A percentile compares a stretch with the other conserved stretches of the same genome.
phyloP scores from a whole-genome alignment of 2,797 vertebrate species.

The Spinibarbus caldwelli region DNA sequence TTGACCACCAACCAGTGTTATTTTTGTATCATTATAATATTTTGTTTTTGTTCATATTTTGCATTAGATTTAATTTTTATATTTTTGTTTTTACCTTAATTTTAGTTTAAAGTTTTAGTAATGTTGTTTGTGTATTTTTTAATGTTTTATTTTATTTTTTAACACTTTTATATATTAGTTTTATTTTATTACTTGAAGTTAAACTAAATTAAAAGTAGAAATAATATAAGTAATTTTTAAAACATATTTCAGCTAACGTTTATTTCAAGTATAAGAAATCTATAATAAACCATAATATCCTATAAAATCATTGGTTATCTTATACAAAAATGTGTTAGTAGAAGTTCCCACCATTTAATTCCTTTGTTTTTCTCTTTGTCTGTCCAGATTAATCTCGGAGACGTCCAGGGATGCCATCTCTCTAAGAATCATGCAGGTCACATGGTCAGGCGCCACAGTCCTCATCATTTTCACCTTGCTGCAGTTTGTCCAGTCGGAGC shows the following conservation, averaged over 20 bases:
- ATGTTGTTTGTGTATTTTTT: too few relatives aligned
- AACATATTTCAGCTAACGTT: too few relatives aligned
- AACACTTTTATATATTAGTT: neutral
- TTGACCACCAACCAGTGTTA: too few relatives aligned
- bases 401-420: constrained; percentile 87
- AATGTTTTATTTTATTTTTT: neutral
- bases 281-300: too few relatives aligned
- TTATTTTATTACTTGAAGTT: neutral
- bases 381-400: constrained; percentile 47
- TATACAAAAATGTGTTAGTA: neutral
- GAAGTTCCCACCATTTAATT: neutral
- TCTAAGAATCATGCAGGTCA: constrained; percentile 83
- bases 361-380: constrained; percentile 6
- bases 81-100: neutral
- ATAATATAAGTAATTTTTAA: neutral
- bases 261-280: too few relatives aligned
- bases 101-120: neutral
- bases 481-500: constrained; percentile 75
- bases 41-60: too few relatives aligned
- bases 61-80: too few relatives aligned
- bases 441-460: constrained; percentile 84
- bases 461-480: constrained; percentile 82
- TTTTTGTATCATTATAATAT: too few relatives aligned
- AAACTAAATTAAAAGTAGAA: neutral
- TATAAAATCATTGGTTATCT: neutral